Evolutionary conservation across 2,113 vertebrate genomes (phyloP).

Genomic region (Bubo scandiacus): DNA sequence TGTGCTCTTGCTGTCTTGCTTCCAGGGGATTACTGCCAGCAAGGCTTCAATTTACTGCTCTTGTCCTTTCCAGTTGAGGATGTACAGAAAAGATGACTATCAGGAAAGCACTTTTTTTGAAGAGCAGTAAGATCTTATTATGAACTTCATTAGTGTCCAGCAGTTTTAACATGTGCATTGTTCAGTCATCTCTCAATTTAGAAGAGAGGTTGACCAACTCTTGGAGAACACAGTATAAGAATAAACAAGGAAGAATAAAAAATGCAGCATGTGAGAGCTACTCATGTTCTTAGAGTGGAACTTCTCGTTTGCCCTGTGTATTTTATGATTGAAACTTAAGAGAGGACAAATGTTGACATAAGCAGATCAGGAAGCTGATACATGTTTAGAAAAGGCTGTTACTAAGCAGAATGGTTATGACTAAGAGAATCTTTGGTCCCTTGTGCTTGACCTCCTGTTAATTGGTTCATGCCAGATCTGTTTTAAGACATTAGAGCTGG

Average conservation of each 20-base stretch:
- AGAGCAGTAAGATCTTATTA: background rate
- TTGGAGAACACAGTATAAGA: background rate
- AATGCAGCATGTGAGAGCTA: background rate
- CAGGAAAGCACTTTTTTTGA: background rate
- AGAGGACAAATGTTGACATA: background rate
- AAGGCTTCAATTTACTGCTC: background rate
- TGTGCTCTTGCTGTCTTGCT: background rate
- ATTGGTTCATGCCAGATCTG: background rate
- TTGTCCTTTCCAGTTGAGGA: background rate
- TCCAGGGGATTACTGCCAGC: background rate
- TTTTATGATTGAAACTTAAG: background rate
- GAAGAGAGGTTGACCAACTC: background rate
- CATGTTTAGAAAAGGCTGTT: background rate
- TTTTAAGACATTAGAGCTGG: background rate
- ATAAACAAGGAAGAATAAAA: background rate
- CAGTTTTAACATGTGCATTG: background rate
- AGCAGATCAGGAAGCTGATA: background rate
- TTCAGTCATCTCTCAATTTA: background rate
- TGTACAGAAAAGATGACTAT: background rate
- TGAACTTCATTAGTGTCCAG: background rate
- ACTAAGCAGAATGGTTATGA: background rate
- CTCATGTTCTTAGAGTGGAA: background rate
- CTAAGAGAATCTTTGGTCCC: background rate
- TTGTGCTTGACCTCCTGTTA: background rate
- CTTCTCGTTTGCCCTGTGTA: background rate